Evolutionary conservation across 2,888 invertebrate genomes (phyloP), one percentile per base, ranked within the genome.

Genomic region (Hirtodrosophila confusa): DNA sequence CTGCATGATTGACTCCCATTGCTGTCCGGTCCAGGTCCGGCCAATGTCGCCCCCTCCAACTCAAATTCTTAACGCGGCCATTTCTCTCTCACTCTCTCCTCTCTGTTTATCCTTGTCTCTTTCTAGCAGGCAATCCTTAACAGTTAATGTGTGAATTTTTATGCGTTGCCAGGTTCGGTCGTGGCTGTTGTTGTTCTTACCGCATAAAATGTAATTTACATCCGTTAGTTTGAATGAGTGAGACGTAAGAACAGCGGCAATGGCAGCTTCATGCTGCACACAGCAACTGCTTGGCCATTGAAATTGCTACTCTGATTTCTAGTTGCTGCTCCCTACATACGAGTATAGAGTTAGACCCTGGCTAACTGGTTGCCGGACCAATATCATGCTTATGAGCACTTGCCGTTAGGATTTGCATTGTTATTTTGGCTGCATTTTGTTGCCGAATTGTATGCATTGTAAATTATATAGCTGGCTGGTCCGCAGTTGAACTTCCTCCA

Each of bases 81-180:
- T 49, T 44, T 29, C 33, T 3, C 37, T 31, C 24, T 39, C 23
- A 2, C 48, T 11, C 7, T 33, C 57, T 24, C 9, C 12, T 31
- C 8, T 27, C 49, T 27, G 10, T 9, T 5, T 24, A 33, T 17
- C 27, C 12, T 12, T 5, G 23, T 33, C n/a, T 9, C 31, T 31
- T 27, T 12, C 11, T 35, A 5, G 11, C 61, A 12, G 45, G 54
- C 77, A 60, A 84, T 83, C 82, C 82, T 83, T 83, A 86, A 86
- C 84, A 86, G 88, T 87, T 84, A 84, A 84, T 87, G 84, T 84
- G 84, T 78, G 86, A 84, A 75, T 79, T 86, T 82, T 88, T 88
- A 88, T 88, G 89, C 89, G 80, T 78, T 82, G 76, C 77, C 87
- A 86, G 88, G 80, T 78, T 79, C 69, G 48, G 62, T 72, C 60